Conservation (phyloP, 2,888 invertebrate species). For the Mesopsocus fuscifrons region DNA sequence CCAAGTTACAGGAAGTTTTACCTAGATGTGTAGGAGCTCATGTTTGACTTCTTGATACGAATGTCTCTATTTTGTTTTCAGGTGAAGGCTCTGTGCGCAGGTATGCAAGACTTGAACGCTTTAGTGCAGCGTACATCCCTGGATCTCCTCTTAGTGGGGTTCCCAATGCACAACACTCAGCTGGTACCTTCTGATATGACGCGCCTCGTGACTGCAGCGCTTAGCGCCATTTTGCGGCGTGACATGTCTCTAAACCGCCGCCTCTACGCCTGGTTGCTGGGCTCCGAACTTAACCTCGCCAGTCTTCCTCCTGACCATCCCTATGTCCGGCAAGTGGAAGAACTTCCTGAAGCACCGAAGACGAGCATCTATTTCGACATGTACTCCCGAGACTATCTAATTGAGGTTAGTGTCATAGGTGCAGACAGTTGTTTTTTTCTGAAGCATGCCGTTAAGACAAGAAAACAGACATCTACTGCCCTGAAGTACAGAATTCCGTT, state of each 20-base stretch:
- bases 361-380: constrained; percentile 39
- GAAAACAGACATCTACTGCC: too few species aligned
- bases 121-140: constrained; percentile 71
- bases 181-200: constrained; percentile 47
- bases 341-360: constrained; percentile 21
- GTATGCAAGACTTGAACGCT: constrained; percentile 59
- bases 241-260: constrained; percentile 81
- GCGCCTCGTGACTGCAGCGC: constrained; percentile 47
- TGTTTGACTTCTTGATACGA: too few species aligned
- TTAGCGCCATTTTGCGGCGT: constrained; percentile 54
- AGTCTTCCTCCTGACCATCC: constrained; percentile 24
- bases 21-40: too few species aligned
- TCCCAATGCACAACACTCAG: constrained; percentile 67
- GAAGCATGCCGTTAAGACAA: too few species aligned
- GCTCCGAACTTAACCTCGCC: constrained; percentile 40
- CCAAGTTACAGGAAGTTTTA: too few species aligned
- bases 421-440: too few species aligned
- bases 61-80: constrained; percentile 21
- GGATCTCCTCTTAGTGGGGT: constrained; percentile 62
- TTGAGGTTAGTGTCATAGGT: constrained; percentile 21
- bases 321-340: constrained; percentile 21
- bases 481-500: too few species aligned
- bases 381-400: constrained; percentile 45
- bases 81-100: constrained; percentile 58
- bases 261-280: constrained; percentile 68